Base-by-base conservation (phyloP, 2,888 invertebrate genomes). In the Cephus runcator region DNA sequence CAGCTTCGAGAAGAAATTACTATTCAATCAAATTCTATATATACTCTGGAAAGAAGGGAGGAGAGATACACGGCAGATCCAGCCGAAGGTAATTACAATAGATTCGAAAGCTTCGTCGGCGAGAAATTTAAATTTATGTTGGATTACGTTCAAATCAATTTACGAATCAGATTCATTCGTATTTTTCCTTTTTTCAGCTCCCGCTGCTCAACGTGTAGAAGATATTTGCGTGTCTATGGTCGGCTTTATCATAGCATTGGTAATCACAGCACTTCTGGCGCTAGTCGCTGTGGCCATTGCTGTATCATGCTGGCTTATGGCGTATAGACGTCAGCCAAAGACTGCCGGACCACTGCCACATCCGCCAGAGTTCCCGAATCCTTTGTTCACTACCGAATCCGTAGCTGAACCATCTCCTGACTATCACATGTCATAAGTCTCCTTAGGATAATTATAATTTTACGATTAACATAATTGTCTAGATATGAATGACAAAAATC, bases 301-400 rank as follows among this genome's bases (percentile, higher is more conserved):
- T 79, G 98, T 98, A 79, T 98, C 97, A 81, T 98, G 98, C 92
- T 98, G 98, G 98, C 94, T 98, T 83, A 97, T 98, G 95, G 98
- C 98, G 86, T 98, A 98, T 93, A 93, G 98, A 85, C 94, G 97
- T 86, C 94, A 96, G 89, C 96, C 97, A 76, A 97, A 97, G 88
- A 94, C 96, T 76, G 95, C 96, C 82, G 98, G 98, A 69, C 98
- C 98, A 74, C 93, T 98, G 87, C 98, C 98, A 84, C 98, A 98
- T 93, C 98, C 98, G 85, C 97, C 98, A 83, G 98, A 98, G 93
- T 98, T 98, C 93, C 98, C 98, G 80, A 98, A 98, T 92, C 98
- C 98, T 86, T 93, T 98, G 90, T 98, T 98, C 93, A 95, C 96
- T 83, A 96, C 96, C 84, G 96, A 96, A 91, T 95, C 96, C 80